Conservation (phyloP, 1,140 invertebrate species). For the Platyura marginata region DNA sequence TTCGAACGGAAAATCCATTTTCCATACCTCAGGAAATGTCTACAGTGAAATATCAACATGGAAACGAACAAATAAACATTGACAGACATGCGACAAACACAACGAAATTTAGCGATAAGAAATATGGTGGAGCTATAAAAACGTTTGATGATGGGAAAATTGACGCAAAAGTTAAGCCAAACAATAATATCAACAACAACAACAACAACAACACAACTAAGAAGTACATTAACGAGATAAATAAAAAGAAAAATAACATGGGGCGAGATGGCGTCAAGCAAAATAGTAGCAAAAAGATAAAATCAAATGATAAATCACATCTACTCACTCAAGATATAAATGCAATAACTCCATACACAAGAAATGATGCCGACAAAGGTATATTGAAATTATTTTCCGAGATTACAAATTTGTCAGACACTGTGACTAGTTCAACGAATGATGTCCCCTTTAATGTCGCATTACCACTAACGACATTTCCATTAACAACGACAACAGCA, state of each 20-base stretch:
- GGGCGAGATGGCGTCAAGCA: background rate
- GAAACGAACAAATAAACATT: too few species aligned
- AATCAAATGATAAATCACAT: background rate
- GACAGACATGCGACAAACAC: too few species aligned
- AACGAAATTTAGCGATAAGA: too few species aligned
- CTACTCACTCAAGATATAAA: background rate
- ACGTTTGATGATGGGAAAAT: background rate
- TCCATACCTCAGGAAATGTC: too few species aligned
- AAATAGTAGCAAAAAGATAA: background rate
- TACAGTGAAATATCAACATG: too few species aligned
- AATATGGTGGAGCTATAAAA: background rate
- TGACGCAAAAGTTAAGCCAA: background rate
- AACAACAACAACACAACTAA: background rate
- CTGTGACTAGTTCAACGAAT: background rate
- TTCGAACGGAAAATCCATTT: too few species aligned
- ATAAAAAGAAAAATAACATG: background rate
- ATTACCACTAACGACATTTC: background rate
- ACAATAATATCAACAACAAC: background rate
- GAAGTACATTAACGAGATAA: background rate
- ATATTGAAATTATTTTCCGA: background rate
- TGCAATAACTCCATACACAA: background rate
- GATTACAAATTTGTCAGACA: background rate
- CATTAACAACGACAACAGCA: background rate
- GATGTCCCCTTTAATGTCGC: background rate
- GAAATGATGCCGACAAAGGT: background rate